Evolutionary conservation across 30 jellyfish, hydroid and myxozoan genomes (phyloP).

Genomic region (Hydractinia symbiolongicarpus): DNA sequence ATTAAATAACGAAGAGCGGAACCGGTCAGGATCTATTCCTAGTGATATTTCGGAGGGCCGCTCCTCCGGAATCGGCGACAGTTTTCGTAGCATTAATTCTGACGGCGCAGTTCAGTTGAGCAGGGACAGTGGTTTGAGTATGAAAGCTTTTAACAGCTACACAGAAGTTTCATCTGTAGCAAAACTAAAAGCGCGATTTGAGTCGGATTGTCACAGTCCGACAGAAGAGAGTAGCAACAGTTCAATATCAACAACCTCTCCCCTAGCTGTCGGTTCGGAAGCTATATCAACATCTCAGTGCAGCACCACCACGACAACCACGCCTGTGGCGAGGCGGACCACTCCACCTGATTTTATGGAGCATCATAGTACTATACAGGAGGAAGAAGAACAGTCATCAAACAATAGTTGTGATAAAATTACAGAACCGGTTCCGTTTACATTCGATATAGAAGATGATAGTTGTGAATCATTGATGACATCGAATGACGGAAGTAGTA

Average conservation of each 20-base stretch:
- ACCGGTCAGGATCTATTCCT: conserved; percentile 16
- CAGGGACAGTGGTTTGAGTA: background rate
- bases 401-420: conserved; percentile 12
- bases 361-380: conserved; percentile 14
- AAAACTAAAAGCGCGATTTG: conserved; percentile 24
- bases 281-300: background rate
- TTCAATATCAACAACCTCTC: conserved; percentile 7
- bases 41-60: conserved; percentile 19
- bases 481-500: background rate
- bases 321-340: background rate
- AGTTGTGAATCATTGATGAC: background rate
- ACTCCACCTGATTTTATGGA: conserved; percentile 24
- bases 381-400: conserved; percentile 23
- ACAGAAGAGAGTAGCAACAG: conserved; percentile 20
- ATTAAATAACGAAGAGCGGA: conserved; percentile 11
- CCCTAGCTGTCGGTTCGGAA: background rate
- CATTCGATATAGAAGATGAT: background rate
- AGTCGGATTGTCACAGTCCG: background rate
- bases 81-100: conserved; percentile 35
- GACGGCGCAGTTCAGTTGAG: conserved; percentile 4
- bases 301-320: conserved; percentile 4
- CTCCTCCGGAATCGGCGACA: conserved; percentile 37
- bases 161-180: conserved; percentile 3
- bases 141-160: background rate
- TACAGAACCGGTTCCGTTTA: background rate